Conservation (phyloP, 1,140 invertebrate genomes). For the Papilio polytes region DNA sequence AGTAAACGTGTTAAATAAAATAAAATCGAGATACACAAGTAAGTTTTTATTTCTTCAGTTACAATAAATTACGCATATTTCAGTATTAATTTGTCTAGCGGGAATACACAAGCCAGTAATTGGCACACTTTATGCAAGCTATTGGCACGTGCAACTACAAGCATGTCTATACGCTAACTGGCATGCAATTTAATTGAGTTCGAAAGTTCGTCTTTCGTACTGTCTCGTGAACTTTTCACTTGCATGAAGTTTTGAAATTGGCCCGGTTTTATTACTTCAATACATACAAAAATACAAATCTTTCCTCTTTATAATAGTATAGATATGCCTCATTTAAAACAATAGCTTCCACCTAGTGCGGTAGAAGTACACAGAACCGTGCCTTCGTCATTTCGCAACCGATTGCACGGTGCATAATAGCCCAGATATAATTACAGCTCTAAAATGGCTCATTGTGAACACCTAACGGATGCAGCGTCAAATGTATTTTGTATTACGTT, state of each 20-base stretch:
- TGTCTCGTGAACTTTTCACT: too few relatives aligned
- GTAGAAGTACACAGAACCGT: not conserved
- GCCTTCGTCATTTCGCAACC: conserved; percentile 2
- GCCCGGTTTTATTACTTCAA: too few relatives aligned
- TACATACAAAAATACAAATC: too few relatives aligned
- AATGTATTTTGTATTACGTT: not conserved
- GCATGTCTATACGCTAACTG: too few relatives aligned
- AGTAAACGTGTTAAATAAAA: not conserved
- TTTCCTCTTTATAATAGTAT: not conserved
- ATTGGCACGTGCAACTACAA: too few relatives aligned
- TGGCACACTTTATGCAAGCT: too few relatives aligned
- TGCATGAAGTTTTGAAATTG: too few relatives aligned
- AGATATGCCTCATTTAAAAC: not conserved
- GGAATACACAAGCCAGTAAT: too few relatives aligned
- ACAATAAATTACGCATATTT: too few relatives aligned
- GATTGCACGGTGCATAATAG: not conserved
- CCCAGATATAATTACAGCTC: not conserved
- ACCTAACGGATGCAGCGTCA: not conserved
- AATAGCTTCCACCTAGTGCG: not conserved
- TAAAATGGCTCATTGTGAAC: conserved; percentile 10
- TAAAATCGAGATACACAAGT: not conserved
- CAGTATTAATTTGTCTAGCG: too few relatives aligned
- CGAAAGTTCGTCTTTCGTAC: too few relatives aligned
- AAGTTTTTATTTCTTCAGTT: not conserved
- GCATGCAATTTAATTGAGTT: too few relatives aligned